Percentiles rank a stretch among this genome's conserved stretches.
phyloP scores from a whole-genome alignment of 2,797 vertebrate species.

The Okamejei kenojei region DNA sequence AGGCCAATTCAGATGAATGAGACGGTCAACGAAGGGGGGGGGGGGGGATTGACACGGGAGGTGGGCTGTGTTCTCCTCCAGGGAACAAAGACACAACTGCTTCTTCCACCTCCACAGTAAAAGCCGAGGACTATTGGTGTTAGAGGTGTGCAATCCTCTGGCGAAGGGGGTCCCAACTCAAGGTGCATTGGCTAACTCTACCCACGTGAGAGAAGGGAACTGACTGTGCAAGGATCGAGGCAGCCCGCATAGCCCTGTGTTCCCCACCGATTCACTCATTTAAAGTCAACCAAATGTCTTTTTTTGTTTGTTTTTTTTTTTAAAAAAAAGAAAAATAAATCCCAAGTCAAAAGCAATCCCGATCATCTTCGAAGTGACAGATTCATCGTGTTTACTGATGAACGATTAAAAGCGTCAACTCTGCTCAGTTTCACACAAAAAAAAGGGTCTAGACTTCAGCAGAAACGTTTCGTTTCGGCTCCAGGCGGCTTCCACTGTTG shows the following conservation, averaged over 20 bases:
- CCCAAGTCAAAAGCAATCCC: slow-evolving; percentile 1
- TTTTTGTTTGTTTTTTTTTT: too few relatives aligned
- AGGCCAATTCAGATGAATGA: background rate
- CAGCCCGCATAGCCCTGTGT: background rate
- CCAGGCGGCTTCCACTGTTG: slow-evolving; percentile 9
- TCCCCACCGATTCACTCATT: background rate
- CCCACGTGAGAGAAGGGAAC: background rate
- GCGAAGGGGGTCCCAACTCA: background rate
- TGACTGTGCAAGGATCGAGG: background rate
- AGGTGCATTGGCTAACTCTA: background rate
- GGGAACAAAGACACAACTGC: background rate
- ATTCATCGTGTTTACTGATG: slow-evolving; percentile 17
- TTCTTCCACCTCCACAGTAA: background rate
- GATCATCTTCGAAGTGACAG: slow-evolving; percentile 31
- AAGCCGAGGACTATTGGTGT: background rate
- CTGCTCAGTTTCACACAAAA: slow-evolving; percentile 23
- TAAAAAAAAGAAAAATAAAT: background rate
- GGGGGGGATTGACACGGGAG: background rate
- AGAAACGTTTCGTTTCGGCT: background rate
- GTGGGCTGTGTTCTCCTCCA: background rate
- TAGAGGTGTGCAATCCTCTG: background rate
- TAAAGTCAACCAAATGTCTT: slow-evolving; percentile 26
- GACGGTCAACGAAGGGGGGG: background rate
- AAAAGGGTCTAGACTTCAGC: slow-evolving; percentile 18
- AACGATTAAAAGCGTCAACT: slow-evolving; percentile 22